phyloP scores from a whole-genome alignment of 2,113 vertebrate genomes.

The Mus spicilegus region DNA sequence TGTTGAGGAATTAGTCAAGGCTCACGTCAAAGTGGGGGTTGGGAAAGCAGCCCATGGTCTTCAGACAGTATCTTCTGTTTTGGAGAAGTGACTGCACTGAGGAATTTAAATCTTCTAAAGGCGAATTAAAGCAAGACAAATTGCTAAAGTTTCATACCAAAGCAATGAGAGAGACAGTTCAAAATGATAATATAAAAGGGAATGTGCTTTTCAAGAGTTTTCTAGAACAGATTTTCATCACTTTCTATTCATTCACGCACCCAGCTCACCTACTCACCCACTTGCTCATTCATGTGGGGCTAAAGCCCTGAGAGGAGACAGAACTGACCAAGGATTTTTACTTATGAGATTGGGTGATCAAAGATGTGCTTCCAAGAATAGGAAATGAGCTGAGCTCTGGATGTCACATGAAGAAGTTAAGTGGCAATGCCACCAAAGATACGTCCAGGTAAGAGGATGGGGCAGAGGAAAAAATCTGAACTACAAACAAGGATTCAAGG shows the following conservation, averaged over 20 bases:
- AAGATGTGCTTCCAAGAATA: background rate
- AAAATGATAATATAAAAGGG: constrained; percentile 17
- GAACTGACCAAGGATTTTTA: background rate
- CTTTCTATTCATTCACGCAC: background rate
- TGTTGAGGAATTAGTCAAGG: constrained; percentile 11
- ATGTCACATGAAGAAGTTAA: background rate
- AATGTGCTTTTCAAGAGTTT: background rate
- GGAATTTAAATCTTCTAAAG: background rate
- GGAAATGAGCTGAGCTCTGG: background rate
- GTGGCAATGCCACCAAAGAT: background rate
- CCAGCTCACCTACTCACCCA: background rate
- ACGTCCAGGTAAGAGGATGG: background rate
- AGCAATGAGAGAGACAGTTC: constrained; percentile 2
- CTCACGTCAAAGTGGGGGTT: background rate
- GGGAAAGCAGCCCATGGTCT: constrained; percentile 1
- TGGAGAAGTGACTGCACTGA: background rate
- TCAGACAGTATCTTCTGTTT: background rate
- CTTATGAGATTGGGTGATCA: background rate
- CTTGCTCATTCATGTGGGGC: background rate
- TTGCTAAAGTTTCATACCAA: background rate
- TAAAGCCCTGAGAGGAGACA: background rate
- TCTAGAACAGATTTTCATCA: background rate
- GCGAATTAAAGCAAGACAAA: constrained; percentile 11
- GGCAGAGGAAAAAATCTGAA: background rate
- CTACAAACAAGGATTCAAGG: background rate